A percentile compares a stretch with the other conserved stretches of the same genome.
Evolutionary conservation across 2,888 invertebrate species (phyloP).

Genomic region (Leptinotarsa rubiginosa): DNA sequence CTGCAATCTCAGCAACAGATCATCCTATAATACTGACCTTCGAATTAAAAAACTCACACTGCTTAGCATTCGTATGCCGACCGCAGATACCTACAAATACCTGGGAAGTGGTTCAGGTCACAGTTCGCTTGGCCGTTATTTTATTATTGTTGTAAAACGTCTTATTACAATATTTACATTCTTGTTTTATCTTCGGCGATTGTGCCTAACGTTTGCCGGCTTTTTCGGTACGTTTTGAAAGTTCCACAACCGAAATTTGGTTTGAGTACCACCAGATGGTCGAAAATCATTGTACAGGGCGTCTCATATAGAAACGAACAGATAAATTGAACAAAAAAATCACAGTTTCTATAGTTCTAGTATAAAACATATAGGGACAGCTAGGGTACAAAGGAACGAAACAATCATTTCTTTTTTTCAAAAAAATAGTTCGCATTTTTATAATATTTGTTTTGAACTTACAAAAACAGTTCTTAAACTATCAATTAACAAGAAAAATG

Average conservation of each 20-base stretch:
- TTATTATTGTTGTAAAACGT: slow-evolving; percentile 14
- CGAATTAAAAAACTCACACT: neutral
- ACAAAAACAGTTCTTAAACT: no score
- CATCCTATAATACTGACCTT: neutral
- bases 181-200: slow-evolving; percentile 3
- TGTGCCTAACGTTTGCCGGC: neutral
- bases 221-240: neutral
- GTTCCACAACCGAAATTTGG: neutral
- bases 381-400: no score
- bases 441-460: neutral
- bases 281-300: neutral
- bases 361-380: no score
- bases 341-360: no score
- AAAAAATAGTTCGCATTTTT: neutral
- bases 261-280: neutral
- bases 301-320: no score
- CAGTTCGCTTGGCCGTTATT: slow-evolving; percentile 16
- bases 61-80: slow-evolving; percentile 1
- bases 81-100: neutral
- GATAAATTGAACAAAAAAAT: no score
- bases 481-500: no score
- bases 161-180: slow-evolving; percentile 7
- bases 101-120: slow-evolving; percentile 19
- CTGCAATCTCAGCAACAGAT: neutral
- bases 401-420: no score